Evolutionary conservation across 1,140 invertebrate species (phyloP).

Genomic region (Anastrepha obliqua): DNA sequence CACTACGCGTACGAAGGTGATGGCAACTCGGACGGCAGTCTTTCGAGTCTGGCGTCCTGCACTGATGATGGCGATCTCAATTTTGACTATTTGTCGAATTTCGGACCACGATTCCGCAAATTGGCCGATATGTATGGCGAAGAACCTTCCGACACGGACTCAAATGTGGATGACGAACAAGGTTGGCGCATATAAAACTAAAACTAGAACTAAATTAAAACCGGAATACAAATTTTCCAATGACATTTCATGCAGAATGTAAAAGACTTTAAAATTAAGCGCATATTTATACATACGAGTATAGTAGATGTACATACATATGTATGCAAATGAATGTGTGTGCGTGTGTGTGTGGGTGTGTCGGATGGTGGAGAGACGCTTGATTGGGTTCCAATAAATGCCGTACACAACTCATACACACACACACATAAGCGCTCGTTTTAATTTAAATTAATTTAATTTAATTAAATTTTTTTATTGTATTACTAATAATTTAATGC

Average conservation of each 20-base stretch:
- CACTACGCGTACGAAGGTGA: conserved; percentile 98
- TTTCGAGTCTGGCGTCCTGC: conserved; percentile 94
- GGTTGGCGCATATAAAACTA: conserved; percentile 70
- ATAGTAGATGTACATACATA: conserved; percentile 22
- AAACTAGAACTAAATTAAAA: background rate
- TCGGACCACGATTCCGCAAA: conserved; percentile 96
- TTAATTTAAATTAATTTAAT: conserved; percentile 46
- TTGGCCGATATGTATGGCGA: conserved; percentile 98
- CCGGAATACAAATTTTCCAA: background rate
- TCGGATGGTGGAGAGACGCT: background rate
- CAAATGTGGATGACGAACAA: conserved; percentile 73
- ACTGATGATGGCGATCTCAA: conserved; percentile 96
- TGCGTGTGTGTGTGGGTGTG: no score
- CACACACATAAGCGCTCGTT: conserved; percentile 57
- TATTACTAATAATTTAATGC: conserved; percentile 55
- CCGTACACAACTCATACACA: background rate
- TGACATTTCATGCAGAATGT: conserved; percentile 45
- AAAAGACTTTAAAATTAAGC: conserved; percentile 47
- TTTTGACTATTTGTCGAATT: conserved; percentile 97
- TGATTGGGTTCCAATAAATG: background rate
- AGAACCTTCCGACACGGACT: conserved; percentile 83
- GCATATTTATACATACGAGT: conserved; percentile 21
- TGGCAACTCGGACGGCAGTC: conserved; percentile 92
- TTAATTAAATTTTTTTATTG: conserved; percentile 52
- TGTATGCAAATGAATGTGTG: background rate